Evolutionary conservation across 2,888 invertebrate genomes (phyloP), one percentile per base, ranked within the genome.

Genomic region (Nephrotoma appendiculata): DNA sequence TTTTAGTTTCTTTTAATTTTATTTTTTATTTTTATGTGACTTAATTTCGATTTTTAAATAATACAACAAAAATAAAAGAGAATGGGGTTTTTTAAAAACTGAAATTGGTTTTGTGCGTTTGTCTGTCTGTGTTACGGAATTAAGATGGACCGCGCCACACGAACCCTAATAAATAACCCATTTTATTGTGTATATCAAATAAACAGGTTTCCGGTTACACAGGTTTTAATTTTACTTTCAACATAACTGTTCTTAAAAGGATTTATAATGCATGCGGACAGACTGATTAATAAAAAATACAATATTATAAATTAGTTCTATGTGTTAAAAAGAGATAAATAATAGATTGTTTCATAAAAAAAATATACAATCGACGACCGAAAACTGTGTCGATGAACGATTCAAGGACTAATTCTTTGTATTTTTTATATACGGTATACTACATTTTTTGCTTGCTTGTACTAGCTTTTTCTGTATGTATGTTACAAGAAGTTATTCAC

Each of bases 311-410:
- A 42, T 42, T 42, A 41, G 15, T 42, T 84, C n/a, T 84, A 42
- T 84, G 15, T 15, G 84, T 42, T 42, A 42, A 84, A 84, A 84
- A 84, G 84, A 84, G 84, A 84, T 84, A 84, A 84, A 43, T 84
- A 84, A 71, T 41, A 84, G 84, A 84, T 84, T 84, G 43, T 84
- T 42, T 42, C 41, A 84, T 84, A 84, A 84, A 84, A 84, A 84
- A 83, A 85, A 85, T 15, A 45, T 12, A 44, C 43, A 84, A 84
- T 84, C 42, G 84, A 84, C 84, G 84, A 84, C 41, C 83, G 15
- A 87, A 88, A 88, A 88, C 88, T 89, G 88, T 88, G 89, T 88
- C 89, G 88, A 87, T 88, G 89, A 87, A 88, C 88, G 83, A 87
- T 88, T 89, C 89, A 89, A 88, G 88, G 89, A 88, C 88, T 86